These are phyloP conservation scores for Hyles vespertilio DNA, from an alignment of 1,140 invertebrate species.

Conservation along the genomic window DNA sequence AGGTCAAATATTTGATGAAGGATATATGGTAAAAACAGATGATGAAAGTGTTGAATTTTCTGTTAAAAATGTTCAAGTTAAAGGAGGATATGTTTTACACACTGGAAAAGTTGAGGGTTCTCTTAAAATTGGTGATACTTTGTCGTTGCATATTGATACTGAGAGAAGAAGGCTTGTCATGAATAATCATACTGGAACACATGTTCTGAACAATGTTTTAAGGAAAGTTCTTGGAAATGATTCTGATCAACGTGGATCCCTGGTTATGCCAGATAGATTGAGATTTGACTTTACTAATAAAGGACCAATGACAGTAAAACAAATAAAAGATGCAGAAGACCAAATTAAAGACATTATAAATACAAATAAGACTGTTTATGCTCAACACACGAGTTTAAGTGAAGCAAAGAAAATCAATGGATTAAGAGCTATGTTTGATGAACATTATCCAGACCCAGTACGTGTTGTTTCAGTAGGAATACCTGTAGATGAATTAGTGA, in stretches of 20 bases:
- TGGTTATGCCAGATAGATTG: slow-evolving; percentile 97
- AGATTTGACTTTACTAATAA: slow-evolving; percentile 99
- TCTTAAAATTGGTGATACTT: slow-evolving; percentile 90
- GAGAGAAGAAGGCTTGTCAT: slow-evolving; percentile 91
- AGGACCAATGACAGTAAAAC: slow-evolving; percentile 89
- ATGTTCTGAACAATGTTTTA: slow-evolving; percentile 96
- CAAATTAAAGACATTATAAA: slow-evolving; percentile 86
- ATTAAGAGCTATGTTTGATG: slow-evolving; percentile 98
- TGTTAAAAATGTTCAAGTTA: slow-evolving; percentile 96
- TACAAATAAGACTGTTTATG: slow-evolving; percentile 90
- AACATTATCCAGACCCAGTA: slow-evolving; percentile 99
- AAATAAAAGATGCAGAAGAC: slow-evolving; percentile 92
- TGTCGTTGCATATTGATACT: slow-evolving; percentile 90
- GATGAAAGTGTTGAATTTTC: slow-evolving; percentile 94
- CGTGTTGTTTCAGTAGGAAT: slow-evolving; percentile 96
- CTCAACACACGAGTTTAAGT: slow-evolving; percentile 89
- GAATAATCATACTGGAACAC: slow-evolving; percentile 99
- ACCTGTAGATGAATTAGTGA: slow-evolving; percentile 92
- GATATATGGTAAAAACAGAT: slow-evolving; percentile 91
- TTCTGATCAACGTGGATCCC: slow-evolving; percentile 96
- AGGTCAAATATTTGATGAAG: slow-evolving; percentile 98
- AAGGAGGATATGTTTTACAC: slow-evolving; percentile 97
- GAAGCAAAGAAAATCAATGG: slow-evolving; percentile 95
- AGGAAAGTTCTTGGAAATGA: slow-evolving; percentile 92
- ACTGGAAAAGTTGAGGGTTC: slow-evolving; percentile 91